These are phyloP conservation scores for Invenusta paracnida DNA, from an alignment of 2,888 invertebrate genomes.

Conservation along the genomic window DNA sequence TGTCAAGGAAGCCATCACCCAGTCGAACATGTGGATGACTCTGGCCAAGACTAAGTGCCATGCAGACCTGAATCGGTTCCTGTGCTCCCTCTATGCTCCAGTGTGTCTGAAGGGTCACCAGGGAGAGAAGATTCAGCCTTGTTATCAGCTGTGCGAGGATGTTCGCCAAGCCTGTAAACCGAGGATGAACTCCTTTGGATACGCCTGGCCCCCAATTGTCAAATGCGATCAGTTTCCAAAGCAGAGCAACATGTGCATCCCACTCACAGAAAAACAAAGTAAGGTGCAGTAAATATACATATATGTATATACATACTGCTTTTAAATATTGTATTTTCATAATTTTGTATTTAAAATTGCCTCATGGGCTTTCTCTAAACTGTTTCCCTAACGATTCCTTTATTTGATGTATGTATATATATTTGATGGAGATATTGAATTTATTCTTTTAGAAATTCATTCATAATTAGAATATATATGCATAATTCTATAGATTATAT, in stretches of 20 bases:
- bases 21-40: slow-evolving; percentile 39
- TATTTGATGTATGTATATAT: too few relatives aligned
- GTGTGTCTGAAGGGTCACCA: slow-evolving; percentile 87
- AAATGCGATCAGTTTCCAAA: slow-evolving; percentile 80
- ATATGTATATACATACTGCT: too few relatives aligned
- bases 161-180: slow-evolving; percentile 75
- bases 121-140: slow-evolving; percentile 81
- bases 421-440: too few relatives aligned
- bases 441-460: too few relatives aligned
- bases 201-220: slow-evolving; percentile 82
- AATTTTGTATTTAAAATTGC: too few relatives aligned
- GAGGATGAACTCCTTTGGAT: slow-evolving; percentile 82
- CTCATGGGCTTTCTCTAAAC: too few relatives aligned
- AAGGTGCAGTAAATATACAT: too few relatives aligned
- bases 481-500: too few relatives aligned
- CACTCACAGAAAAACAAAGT: not conserved
- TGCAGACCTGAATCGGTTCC: slow-evolving; percentile 63
- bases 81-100: slow-evolving; percentile 87
- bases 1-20: slow-evolving; percentile 40
- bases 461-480: too few relatives aligned
- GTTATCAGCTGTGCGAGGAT: slow-evolving; percentile 79
- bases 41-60: slow-evolving; percentile 41
- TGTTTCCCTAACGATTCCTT: too few relatives aligned
- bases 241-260: slow-evolving; percentile 31
- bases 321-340: too few relatives aligned